Conservation (phyloP, 1,140 invertebrate species). For the Centruroides sculpturatus region DNA sequence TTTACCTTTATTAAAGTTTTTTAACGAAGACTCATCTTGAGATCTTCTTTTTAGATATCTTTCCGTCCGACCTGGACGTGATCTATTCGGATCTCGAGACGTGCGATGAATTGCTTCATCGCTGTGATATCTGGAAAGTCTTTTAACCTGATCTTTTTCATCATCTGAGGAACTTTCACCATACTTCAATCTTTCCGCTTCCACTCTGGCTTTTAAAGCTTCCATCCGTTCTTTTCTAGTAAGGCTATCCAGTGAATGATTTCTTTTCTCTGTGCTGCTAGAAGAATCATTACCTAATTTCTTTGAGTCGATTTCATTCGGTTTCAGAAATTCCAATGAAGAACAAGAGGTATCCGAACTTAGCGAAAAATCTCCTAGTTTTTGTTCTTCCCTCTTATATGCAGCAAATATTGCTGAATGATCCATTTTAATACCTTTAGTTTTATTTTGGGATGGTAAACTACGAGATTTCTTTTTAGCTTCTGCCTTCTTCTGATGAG, state of each 20-base stretch:
- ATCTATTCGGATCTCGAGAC: not conserved
- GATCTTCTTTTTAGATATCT: not conserved
- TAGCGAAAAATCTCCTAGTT: slow-evolving; percentile 6
- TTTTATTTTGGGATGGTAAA: slow-evolving; percentile 8
- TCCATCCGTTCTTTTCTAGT: slow-evolving; percentile 9
- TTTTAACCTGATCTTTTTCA: not conserved
- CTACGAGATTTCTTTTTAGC: slow-evolving; percentile 9
- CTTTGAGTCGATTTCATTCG: not conserved
- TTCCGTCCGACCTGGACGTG: slow-evolving; percentile 1
- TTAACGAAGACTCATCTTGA: not conserved
- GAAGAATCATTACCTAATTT: no score
- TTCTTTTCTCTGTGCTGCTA: slow-evolving; percentile 4
- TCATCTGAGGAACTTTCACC: slow-evolving; percentile 6
- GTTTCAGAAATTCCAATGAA: slow-evolving; percentile 13
- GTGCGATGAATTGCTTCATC: slow-evolving; percentile 8
- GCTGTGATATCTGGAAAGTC: slow-evolving; percentile 4
- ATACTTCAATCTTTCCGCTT: slow-evolving; percentile 8
- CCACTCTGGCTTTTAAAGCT: slow-evolving; percentile 11
- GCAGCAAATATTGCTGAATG: slow-evolving; percentile 10
- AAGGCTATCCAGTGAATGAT: slow-evolving; percentile 9
- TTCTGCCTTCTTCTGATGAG: no score
- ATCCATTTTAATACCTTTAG: slow-evolving; percentile 7
- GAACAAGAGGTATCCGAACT: slow-evolving; percentile 16
- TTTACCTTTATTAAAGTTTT: not conserved
- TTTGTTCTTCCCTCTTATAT: slow-evolving; percentile 7